These are phyloP conservation scores for Apamea sordens DNA, from an alignment of 2,888 invertebrate genomes.

Conservation along the genomic window DNA sequence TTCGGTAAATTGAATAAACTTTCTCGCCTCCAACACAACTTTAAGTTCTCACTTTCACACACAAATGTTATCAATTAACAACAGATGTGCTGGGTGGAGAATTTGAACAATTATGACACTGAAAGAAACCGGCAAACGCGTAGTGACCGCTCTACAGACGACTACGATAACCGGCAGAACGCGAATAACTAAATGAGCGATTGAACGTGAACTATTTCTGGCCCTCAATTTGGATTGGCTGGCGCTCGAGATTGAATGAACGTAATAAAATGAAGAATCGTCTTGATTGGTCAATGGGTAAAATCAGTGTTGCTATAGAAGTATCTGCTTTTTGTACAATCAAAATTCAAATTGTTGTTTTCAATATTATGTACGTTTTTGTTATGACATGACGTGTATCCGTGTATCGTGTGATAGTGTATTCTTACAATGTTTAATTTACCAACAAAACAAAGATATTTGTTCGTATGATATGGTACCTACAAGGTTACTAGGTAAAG, in stretches of 20 bases:
- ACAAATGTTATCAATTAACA: slow-evolving; percentile 75
- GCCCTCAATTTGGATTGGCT: slow-evolving; percentile 40
- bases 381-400: not conserved
- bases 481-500: not conserved
- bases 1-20: slow-evolving; percentile 79
- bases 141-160: slow-evolving; percentile 84
- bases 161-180: slow-evolving; percentile 83
- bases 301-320: slow-evolving; percentile 33
- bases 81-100: slow-evolving; percentile 69
- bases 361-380: not conserved
- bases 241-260: slow-evolving; percentile 35
- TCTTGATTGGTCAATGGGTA: slow-evolving; percentile 39
- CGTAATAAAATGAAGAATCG: not conserved
- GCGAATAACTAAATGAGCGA: slow-evolving; percentile 79
- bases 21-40: slow-evolving; percentile 76
- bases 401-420: not conserved
- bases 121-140: slow-evolving; percentile 80
- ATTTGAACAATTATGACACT: slow-evolving; percentile 73
- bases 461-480: not conserved
- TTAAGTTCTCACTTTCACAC: slow-evolving; percentile 82
- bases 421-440: not conserved
- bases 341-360: not conserved
- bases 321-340: slow-evolving; percentile 4
- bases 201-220: slow-evolving; percentile 33
- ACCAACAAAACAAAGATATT: not conserved